Percentiles rank a stretch among this genome's conserved stretches.
Conservation (phyloP, 2,113 vertebrate species). For the human (Homo sapiens) region DNA sequence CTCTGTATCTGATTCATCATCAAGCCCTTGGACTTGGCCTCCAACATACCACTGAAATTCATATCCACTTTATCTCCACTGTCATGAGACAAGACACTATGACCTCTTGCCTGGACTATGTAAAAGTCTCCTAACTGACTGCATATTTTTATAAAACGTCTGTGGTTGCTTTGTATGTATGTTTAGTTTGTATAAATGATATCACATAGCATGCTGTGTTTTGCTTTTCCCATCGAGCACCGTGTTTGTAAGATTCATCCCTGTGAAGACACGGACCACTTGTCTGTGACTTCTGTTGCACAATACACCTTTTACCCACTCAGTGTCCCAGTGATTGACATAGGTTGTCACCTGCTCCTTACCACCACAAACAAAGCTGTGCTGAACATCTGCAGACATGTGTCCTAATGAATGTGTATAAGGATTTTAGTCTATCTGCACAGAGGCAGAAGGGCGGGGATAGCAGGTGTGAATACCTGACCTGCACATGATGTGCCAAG, state of each 20-base stretch:
- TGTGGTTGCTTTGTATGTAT: not conserved
- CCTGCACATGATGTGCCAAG: not conserved
- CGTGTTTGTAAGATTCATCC: not conserved
- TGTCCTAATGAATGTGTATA: not conserved
- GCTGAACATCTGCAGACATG: not conserved
- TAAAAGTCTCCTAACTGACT: not conserved
- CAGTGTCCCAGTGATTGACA: not conserved
- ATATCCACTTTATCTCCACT: not conserved
- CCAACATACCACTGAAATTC: not conserved
- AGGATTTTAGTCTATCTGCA: not conserved
- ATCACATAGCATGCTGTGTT: not conserved
- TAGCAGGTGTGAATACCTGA: too few relatives aligned
- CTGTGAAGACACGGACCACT: not conserved
- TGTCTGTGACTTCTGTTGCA: not conserved
- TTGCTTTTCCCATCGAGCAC: not conserved
- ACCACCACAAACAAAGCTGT: not conserved
- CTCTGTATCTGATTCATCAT: not conserved
- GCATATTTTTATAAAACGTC: not conserved
- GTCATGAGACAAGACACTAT: fast-evolving
- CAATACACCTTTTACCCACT: too few relatives aligned
- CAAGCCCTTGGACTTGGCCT: not conserved
- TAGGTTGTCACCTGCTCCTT: not conserved
- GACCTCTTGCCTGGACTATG: not conserved
- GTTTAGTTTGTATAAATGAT: not conserved
- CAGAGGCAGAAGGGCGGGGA: not conserved